Conservation (phyloP, 2,113 vertebrate species). For the Sceloporus tristichus region DNA sequence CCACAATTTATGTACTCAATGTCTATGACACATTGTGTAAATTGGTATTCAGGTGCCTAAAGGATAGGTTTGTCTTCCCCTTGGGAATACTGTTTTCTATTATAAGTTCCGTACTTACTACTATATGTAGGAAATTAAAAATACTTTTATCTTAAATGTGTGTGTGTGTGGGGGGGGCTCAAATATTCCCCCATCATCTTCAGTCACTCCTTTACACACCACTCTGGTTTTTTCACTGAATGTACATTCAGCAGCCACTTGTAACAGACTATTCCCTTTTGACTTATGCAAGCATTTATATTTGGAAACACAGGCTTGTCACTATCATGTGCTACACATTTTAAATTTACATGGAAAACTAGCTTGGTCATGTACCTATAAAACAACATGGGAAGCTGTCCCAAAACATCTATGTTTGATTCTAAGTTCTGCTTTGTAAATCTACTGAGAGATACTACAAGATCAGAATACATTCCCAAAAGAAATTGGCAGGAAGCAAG, state of each 20-base stretch:
- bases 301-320: background rate
- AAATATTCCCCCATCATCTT: too few relatives aligned
- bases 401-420: background rate
- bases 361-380: background rate
- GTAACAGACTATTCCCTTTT: background rate
- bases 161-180: background rate
- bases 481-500: background rate
- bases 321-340: background rate
- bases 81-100: too few relatives aligned
- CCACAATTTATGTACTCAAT: background rate
- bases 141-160: background rate
- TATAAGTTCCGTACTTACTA: too few relatives aligned
- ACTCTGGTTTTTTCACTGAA: background rate
- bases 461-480: background rate
- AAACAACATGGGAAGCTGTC: background rate
- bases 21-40: too few relatives aligned
- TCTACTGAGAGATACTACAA: background rate
- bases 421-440: background rate
- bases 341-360: background rate
- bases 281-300: background rate
- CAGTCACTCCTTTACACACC: background rate
- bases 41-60: too few relatives aligned
- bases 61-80: too few relatives aligned
- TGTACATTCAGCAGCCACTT: background rate
- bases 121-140: background rate